A percentile compares a stretch with the other conserved stretches of the same genome.
Conservation (phyloP, 2,797 vertebrate species). For the Crocidura indochinensis region DNA sequence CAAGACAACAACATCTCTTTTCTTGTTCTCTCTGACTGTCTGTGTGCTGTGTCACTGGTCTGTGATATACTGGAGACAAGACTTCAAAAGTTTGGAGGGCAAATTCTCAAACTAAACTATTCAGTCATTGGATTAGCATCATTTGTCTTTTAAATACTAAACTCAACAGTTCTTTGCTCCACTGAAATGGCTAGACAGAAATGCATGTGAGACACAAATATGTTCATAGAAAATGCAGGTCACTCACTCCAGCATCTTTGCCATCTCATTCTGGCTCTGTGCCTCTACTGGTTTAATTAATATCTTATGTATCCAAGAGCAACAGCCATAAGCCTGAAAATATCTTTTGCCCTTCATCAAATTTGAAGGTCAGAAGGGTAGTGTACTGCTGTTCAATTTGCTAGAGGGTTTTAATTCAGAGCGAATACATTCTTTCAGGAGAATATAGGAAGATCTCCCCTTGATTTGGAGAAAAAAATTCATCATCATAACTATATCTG, state of each 20-base stretch:
- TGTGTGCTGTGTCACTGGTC: not conserved
- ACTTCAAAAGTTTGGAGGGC: not conserved
- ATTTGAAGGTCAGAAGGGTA: conserved; percentile 36
- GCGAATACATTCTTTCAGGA: not conserved
- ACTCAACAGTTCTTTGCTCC: conserved; percentile 34
- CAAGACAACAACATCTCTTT: conserved; percentile 11
- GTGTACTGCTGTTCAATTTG: conserved; percentile 24
- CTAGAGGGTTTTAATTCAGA: conserved; percentile 60
- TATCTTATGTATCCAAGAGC: not conserved
- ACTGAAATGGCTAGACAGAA: not conserved
- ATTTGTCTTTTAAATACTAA: conserved; percentile 52
- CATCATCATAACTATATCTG: not conserved
- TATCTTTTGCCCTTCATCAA: conserved; percentile 15
- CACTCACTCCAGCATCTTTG: not conserved
- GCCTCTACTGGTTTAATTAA: not conserved
- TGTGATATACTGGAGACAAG: not conserved
- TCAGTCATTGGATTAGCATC: not conserved
- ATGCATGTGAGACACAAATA: not conserved
- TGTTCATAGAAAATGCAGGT: conserved; percentile 26
- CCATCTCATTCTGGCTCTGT: conserved; percentile 19
- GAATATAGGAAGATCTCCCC: not conserved
- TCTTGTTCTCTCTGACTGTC: not conserved
- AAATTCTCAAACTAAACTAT: not conserved
- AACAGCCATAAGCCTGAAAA: not conserved
- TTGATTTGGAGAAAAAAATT: not conserved